These are phyloP conservation scores for Rousettus madagascariensis DNA, from an alignment of 2,797 vertebrate species.

Conservation along the genomic window DNA sequence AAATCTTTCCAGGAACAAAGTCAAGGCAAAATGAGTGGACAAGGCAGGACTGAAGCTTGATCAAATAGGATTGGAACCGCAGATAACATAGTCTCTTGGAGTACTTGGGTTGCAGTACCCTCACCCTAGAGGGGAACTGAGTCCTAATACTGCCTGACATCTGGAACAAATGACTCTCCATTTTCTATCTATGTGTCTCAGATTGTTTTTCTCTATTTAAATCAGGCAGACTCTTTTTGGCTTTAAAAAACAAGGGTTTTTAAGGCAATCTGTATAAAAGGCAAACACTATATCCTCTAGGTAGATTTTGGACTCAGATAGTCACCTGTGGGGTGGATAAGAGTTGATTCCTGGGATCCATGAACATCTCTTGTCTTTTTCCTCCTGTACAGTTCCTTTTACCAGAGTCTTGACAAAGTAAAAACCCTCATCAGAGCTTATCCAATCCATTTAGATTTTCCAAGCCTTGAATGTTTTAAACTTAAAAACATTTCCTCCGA, in stretches of 20 bases:
- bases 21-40: neutral
- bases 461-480: neutral
- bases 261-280: neutral
- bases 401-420: neutral
- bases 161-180: neutral
- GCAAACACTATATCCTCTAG: neutral
- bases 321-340: neutral
- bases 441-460: neutral
- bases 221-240: neutral
- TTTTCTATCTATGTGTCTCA: neutral
- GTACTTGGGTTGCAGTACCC: neutral
- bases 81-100: neutral
- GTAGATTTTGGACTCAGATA: neutral
- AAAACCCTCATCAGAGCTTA: neutral
- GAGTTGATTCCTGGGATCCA: neutral
- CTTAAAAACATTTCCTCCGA: neutral
- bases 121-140: neutral
- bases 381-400: neutral
- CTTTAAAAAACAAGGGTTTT: neutral
- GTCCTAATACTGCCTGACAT: neutral
- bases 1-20: neutral
- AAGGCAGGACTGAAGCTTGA: neutral
- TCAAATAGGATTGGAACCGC: neutral
- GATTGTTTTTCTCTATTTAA: neutral
- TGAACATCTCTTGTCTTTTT: neutral